Evolutionary conservation across 1,140 invertebrate species (phyloP), one percentile per base, ranked within the genome.

Genomic region (Brachionus asplanchnoidis): DNA sequence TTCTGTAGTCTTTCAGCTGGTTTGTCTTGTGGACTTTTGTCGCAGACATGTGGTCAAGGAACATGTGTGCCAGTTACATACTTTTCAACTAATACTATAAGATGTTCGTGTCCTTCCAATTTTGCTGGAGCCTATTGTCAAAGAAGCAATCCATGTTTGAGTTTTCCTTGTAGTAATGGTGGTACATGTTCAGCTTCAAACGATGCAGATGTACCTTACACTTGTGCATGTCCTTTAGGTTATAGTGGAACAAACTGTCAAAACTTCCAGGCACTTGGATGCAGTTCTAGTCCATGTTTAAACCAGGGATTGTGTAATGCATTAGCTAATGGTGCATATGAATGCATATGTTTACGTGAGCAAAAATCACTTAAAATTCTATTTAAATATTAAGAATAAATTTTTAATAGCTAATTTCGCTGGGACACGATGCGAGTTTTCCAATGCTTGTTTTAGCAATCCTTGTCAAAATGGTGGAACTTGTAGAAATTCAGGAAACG

Each of bases 341-440:
- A 23, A 0, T 82, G 79, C 53, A 17, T 36, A 40, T 82, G 79
- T 68, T 68, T 82, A 82, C 79, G 79, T 82, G 40, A 82, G 79
- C 9, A 12, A 32, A 32, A 0, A 28, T 28, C 8, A 12, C 20
- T 28, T 28, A 40, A 70, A 12, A 28, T 28, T 28, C 1, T 40
- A 14, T 70, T 28, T 8, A 12, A n/a, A 70, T 7, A 70, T 28
- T 40, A 7, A 36, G 28, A 1, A 36, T 36, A 36, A 36, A 36
- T 75, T 23, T 75, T 65, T 17, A n/a, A n/a, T 36, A 82, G 79
- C 79, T 12, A 56, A 32, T 23, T 82, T 82, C 23, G 36, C 79
- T 60, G 79, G 79, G 2, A 20, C 40, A 14, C 32, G 14, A 4
- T 82, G 79, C 17, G n/a, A 82, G 17, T 60, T 65, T 26, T 40